These are phyloP conservation scores for Drosophila tripunctata DNA, from an alignment of 2,888 invertebrate genomes.

Conservation along the genomic window DNA sequence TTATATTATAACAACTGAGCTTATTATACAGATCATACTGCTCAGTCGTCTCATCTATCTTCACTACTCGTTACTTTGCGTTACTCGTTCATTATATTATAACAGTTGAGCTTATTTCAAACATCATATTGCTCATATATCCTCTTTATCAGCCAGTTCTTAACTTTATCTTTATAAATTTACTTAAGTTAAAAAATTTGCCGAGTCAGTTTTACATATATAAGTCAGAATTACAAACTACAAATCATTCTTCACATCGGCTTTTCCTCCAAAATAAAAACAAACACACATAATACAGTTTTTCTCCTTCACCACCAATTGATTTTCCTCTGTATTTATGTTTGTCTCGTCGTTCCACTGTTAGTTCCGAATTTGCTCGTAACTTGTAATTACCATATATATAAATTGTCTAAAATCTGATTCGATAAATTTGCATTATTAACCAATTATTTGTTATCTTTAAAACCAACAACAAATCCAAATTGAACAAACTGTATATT, in stretches of 20 bases:
- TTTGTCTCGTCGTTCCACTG: slow-evolving; percentile 36
- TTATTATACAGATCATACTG: slow-evolving; percentile 25
- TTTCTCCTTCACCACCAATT: slow-evolving; percentile 1
- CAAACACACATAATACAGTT: slow-evolving; percentile 19
- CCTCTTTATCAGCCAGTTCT: slow-evolving; percentile 10
- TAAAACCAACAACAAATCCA: slow-evolving; percentile 20
- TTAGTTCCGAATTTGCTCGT: slow-evolving; percentile 15
- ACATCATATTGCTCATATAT: slow-evolving; percentile 27
- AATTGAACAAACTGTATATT: slow-evolving; percentile 37
- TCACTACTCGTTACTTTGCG: slow-evolving; percentile 7
- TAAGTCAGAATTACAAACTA: slow-evolving; percentile 40
- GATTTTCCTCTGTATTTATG: slow-evolving; percentile 29
- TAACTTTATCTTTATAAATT: slow-evolving; percentile 14
- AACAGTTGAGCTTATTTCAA: slow-evolving; percentile 35
- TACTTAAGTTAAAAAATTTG: slow-evolving; percentile 27
- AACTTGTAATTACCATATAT: slow-evolving; percentile 73
- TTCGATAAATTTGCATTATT: slow-evolving; percentile 50
- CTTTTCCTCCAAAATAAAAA: slow-evolving; percentile 9
- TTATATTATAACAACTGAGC: slow-evolving; percentile 30
- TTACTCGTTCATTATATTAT: slow-evolving; percentile 1
- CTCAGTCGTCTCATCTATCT: slow-evolving; percentile 28
- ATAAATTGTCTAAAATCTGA: slow-evolving; percentile 38
- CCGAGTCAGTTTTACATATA: slow-evolving; percentile 46
- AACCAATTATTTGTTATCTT: slow-evolving; percentile 68
- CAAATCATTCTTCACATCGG: slow-evolving; percentile 63